Evolutionary conservation across 2,113 vertebrate genomes (phyloP).

Genomic region (Crotalus tigris): DNA sequence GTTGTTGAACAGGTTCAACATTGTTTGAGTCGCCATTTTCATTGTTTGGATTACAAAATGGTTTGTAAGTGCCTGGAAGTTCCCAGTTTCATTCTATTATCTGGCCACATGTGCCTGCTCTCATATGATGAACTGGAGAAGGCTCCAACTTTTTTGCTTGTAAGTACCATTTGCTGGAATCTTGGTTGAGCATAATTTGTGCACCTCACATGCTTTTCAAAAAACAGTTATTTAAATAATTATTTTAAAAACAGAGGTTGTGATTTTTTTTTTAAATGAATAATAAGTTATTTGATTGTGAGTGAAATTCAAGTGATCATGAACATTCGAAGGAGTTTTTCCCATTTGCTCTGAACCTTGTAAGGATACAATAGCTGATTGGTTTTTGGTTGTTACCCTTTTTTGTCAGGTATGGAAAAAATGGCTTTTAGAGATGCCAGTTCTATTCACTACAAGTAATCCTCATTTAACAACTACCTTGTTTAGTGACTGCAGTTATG

Average conservation of each 20-base stretch:
- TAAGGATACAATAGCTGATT: neutral
- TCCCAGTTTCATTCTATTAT: neutral
- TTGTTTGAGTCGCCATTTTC: neutral
- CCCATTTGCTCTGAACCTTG: neutral
- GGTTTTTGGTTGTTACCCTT: neutral
- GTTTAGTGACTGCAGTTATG: neutral
- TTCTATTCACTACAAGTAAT: neutral
- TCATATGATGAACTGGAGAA: neutral
- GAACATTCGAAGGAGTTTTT: neutral
- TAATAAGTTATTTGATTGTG: neutral
- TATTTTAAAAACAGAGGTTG: neutral
- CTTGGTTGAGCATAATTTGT: neutral
- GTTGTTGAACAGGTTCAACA: neutral
- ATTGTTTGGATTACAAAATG: neutral
- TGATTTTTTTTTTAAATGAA: neutral
- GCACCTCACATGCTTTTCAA: neutral
- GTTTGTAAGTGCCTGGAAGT: neutral
- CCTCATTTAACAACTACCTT: neutral
- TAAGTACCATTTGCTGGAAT: neutral
- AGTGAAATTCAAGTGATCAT: neutral
- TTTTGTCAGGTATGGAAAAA: neutral
- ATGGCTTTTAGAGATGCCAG: neutral
- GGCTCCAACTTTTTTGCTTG: neutral
- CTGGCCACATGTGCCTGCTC: neutral
- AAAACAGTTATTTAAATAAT: too few species aligned